Evolutionary conservation across 1,140 invertebrate genomes (phyloP).

Genomic region (Phymorhynchus buccinoides): DNA sequence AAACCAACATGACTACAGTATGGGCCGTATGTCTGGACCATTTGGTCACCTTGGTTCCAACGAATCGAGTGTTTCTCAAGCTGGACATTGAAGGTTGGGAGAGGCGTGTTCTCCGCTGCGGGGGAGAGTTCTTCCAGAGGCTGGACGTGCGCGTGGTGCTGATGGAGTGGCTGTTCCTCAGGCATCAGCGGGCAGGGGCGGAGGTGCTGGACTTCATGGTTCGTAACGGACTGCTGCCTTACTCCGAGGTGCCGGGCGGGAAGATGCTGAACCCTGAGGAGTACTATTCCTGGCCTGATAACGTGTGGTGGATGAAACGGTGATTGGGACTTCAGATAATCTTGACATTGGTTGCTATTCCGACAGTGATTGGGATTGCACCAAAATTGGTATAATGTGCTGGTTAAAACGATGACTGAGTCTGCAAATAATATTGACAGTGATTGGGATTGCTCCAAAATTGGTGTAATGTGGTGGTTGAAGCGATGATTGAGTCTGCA

Average conservation of each 20-base stretch:
- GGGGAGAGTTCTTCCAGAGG: slow-evolving; percentile 51
- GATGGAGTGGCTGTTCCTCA: slow-evolving; percentile 63
- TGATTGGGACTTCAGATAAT: too few species aligned
- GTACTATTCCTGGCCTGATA: slow-evolving; percentile 55
- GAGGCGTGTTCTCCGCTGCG: slow-evolving; percentile 46
- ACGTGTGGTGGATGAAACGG: slow-evolving; percentile 58
- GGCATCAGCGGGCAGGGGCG: slow-evolving; percentile 3
- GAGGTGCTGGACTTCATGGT: slow-evolving; percentile 50
- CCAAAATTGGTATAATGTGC: too few species aligned
- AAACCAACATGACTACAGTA: slow-evolving; percentile 33
- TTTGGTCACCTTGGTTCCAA: slow-evolving; percentile 45
- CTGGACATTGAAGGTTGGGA: slow-evolving; percentile 64
- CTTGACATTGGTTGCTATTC: neutral
- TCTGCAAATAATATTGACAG: too few species aligned
- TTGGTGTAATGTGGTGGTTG: too few species aligned
- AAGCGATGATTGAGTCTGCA: too few species aligned
- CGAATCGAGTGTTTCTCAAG: slow-evolving; percentile 46
- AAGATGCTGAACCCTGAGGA: slow-evolving; percentile 31
- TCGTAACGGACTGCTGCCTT: slow-evolving; percentile 54
- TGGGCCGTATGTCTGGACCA: slow-evolving; percentile 53
- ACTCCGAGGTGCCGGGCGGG: slow-evolving; percentile 31
- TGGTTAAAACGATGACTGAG: too few species aligned
- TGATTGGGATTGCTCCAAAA: too few species aligned
- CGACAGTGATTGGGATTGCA: neutral
- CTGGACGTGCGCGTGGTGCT: slow-evolving; percentile 58